Evolutionary conservation across 2,797 vertebrate species (phyloP).

Genomic region (Crax fasciolata): DNA sequence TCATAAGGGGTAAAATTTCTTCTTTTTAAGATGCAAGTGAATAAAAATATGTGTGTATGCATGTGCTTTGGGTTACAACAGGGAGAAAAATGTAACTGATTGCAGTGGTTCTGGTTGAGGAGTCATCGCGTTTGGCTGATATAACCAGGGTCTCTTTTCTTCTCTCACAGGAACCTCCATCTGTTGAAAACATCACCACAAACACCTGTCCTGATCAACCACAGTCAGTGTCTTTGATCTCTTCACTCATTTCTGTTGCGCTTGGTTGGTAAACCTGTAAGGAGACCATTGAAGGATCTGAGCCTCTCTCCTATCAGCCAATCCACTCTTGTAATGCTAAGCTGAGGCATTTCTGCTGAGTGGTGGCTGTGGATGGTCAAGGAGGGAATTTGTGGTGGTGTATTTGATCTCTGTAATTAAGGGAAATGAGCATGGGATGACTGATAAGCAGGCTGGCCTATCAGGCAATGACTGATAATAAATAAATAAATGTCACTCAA

Average conservation of each 20-base stretch:
- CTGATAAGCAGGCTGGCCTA: conserved; percentile 77
- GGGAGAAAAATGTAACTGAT: conserved; percentile 48
- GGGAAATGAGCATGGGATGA: conserved; percentile 71
- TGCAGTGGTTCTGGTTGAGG: conserved; percentile 57
- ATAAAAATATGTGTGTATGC: conserved; percentile 5
- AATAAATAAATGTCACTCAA: conserved; percentile 31
- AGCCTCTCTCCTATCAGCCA: conserved; percentile 72
- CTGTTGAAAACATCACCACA: conserved; percentile 78
- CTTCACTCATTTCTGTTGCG: conserved; percentile 66
- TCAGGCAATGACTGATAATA: conserved; percentile 70
- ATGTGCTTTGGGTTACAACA: conserved; percentile 2
- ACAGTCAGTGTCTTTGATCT: conserved; percentile 76
- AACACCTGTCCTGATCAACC: conserved; percentile 73
- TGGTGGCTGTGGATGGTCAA: conserved; percentile 77
- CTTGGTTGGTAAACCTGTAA: conserved; percentile 72
- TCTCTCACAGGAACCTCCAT: conserved; percentile 73
- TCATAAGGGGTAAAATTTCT: conserved; percentile 33
- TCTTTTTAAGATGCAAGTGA: conserved; percentile 51
- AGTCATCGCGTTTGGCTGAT: conserved; percentile 64
- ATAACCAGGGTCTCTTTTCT: conserved; percentile 72
- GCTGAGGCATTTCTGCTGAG: conserved; percentile 57
- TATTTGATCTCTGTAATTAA: conserved; percentile 59
- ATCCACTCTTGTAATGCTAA: conserved; percentile 64
- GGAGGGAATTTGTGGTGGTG: conserved; percentile 79
- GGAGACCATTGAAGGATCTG: conserved; percentile 62